Evolutionary conservation across 2,888 invertebrate species (phyloP).

Genomic region (Ectemnius lituratus): DNA sequence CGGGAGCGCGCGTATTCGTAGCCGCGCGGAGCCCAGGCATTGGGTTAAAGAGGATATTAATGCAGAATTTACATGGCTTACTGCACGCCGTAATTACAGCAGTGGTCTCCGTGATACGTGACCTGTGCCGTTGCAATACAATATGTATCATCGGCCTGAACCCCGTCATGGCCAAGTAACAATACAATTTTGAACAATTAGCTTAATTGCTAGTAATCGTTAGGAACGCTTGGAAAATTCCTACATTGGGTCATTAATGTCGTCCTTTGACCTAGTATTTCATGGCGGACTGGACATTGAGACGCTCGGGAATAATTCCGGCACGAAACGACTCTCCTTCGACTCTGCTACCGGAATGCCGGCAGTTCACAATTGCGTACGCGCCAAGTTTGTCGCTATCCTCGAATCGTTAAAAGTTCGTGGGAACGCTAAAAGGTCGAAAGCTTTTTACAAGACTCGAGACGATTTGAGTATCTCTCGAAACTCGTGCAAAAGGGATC

Average conservation of each 20-base stretch:
- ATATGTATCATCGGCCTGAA: background rate
- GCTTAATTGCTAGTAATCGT: background rate
- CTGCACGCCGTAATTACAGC: constrained; percentile 26
- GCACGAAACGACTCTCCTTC: background rate
- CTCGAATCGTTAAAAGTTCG: no score
- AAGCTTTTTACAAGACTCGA: constrained; percentile 9
- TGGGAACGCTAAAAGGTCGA: no score
- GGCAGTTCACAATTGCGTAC: no score
- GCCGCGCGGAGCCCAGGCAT: background rate
- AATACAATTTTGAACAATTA: constrained; percentile 12
- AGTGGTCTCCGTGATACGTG: constrained; percentile 7
- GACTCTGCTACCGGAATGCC: background rate
- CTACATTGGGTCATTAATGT: constrained; percentile 22
- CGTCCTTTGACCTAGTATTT: no score
- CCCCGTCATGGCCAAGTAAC: background rate
- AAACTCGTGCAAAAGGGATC: constrained; percentile 23
- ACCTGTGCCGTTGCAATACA: background rate
- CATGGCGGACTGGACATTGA: no score
- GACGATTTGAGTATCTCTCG: constrained; percentile 43
- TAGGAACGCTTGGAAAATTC: background rate
- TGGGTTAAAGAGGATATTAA: constrained; percentile 38
- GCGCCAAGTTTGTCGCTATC: no score
- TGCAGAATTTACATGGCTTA: constrained; percentile 41
- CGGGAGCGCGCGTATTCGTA: constrained; percentile 1
- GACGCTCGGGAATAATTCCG: background rate